Base-by-base conservation (phyloP, 2,888 invertebrate species). In the Phyllotreta cruciferae region DNA sequence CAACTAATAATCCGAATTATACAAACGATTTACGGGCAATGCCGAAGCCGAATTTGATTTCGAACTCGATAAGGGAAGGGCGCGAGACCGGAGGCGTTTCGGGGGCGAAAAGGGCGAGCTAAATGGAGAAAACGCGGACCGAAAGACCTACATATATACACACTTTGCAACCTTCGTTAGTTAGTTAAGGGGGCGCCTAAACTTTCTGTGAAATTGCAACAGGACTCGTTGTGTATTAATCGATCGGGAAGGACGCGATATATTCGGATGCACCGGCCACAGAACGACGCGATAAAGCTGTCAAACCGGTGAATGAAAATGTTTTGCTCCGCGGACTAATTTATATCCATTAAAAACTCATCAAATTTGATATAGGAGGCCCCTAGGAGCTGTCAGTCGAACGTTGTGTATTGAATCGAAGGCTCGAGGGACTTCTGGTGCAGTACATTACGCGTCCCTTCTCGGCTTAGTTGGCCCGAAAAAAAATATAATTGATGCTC, bases 331-430 rank as follows among this genome's bases (percentile, higher is more conserved):
- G 61, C 63, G 67, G 68, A 65, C 66, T 71, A 71, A 73, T 73
- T 73, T 69, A 70, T 73, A 73, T 71, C 70, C 73, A 73, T 73
- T 71, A 71, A 71, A 73, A 71, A 70, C 64, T 68, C 69, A 73
- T 71, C 73, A 68, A 67, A 70, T 70, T 70, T 70, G 71, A 73
- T 67, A 61, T 58, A 69, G 68, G 61, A 64, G 66, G 60, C 70
- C 66, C 69, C 38, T 56, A 66, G 72, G 72, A 70, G 49, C 49
- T 38, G 56, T 56, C 56, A 44, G 47, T 54, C 37, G 54, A 44
- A 50, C 44, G 56, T 41, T 56, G 53, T 54, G 60, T 54, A 57
- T 63, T 60, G 57, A 64, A 63, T 61, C 38, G 45, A 41, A 39
- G 14, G 42, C 60, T 14, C n/a, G 49, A 52, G 61, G 56, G 64